A percentile compares a stretch with the other conserved stretches of the same genome.
These are phyloP conservation scores for Polypedilum pembai DNA, from an alignment of 1,140 invertebrate species.

Conservation along the genomic window DNA sequence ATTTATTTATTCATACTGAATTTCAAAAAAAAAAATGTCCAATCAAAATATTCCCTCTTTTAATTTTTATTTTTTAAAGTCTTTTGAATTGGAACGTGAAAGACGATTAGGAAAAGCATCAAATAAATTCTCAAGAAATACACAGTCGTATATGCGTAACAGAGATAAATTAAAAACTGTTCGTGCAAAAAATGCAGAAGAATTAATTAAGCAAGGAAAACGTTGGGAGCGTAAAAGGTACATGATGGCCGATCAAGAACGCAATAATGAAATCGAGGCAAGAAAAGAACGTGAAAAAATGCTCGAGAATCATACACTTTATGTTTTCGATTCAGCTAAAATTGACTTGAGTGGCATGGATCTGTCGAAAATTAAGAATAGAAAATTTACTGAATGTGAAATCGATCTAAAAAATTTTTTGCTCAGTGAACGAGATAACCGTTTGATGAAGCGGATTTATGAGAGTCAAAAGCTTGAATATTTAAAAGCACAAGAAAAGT, in stretches of 20 bases:
- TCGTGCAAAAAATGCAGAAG: conserved; percentile 41
- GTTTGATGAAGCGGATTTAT: conserved; percentile 39
- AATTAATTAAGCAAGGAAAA: conserved; percentile 38
- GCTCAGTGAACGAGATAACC: conserved; percentile 38
- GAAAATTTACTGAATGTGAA: not conserved
- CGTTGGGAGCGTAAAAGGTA: conserved; percentile 42
- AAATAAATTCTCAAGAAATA: conserved; percentile 47
- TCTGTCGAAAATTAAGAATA: not conserved
- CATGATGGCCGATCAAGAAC: conserved; percentile 38
- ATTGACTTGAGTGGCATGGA: not conserved
- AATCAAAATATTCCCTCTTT: not conserved
- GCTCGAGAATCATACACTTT: not conserved
- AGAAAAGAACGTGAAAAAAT: conserved; percentile 28
- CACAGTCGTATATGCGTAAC: conserved; percentile 35
- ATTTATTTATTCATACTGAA: too few relatives aligned
- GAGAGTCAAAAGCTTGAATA: conserved; percentile 34
- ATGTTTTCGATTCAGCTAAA: not conserved
- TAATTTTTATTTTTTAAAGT: conserved; percentile 34
- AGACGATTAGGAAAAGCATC: conserved; percentile 54
- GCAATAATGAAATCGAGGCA: not conserved
- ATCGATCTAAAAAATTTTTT: not conserved
- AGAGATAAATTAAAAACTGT: conserved; percentile 44
- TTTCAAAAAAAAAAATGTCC: too few relatives aligned
- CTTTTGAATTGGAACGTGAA: conserved; percentile 52
- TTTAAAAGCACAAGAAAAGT: conserved; percentile 39